Evolutionary conservation across 2,113 vertebrate genomes (phyloP).

Genomic region (Laticauda laticaudata): DNA sequence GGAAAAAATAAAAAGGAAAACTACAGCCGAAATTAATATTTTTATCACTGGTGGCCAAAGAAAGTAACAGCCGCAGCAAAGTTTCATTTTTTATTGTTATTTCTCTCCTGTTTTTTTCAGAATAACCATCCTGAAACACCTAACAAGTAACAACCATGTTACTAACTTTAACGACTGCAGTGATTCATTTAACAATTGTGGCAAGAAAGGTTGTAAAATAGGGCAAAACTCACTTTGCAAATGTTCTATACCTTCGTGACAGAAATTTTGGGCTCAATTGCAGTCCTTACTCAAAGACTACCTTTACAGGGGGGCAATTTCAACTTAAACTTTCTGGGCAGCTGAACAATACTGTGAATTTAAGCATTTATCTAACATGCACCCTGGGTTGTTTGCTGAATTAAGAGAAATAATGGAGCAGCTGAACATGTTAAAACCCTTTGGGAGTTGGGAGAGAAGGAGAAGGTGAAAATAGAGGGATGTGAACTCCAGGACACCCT

Average conservation of each 20-base stretch:
- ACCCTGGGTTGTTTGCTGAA: constrained; percentile 65
- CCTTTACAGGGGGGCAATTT: constrained; percentile 1
- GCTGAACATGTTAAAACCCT: constrained; percentile 71
- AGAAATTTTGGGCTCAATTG: neutral
- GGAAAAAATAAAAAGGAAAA: neutral
- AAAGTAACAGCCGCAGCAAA: neutral
- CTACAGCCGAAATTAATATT: neutral
- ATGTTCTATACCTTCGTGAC: neutral
- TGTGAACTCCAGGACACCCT: constrained; percentile 72
- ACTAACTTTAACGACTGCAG: neutral
- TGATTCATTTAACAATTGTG: neutral
- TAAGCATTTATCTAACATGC: constrained; percentile 57
- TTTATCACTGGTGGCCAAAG: too few relatives aligned
- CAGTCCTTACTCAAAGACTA: neutral
- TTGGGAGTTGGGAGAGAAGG: constrained; percentile 61
- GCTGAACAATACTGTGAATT: constrained; percentile 40
- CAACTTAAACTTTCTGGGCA: constrained; percentile 57
- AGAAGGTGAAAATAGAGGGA: constrained; percentile 53
- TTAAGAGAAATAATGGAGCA: constrained; percentile 68
- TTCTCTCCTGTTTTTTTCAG: neutral
- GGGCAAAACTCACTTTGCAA: neutral
- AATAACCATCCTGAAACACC: neutral
- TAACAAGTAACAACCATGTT: neutral
- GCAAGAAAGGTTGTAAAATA: neutral
- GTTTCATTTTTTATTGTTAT: neutral